Evolutionary conservation across 2,113 vertebrate genomes (phyloP), one percentile per base, ranked within the genome.

Genomic region (Electrona antarctica): DNA sequence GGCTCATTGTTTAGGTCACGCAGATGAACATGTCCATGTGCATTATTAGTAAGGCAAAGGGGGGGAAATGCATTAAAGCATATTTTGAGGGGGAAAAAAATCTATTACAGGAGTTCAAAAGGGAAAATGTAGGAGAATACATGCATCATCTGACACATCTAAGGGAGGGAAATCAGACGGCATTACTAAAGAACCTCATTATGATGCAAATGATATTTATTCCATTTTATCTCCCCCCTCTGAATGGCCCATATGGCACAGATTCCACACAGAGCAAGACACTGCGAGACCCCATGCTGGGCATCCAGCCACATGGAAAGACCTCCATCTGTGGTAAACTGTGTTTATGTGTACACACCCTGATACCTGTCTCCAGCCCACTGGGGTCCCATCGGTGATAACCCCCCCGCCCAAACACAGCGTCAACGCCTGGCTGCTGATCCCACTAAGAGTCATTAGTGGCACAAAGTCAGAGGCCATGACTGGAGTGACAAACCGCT

Each of bases 201-300:
- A 90, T 91, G 81, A 92, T 92, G 88, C 87, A 90, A 92, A 91
- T 88, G 67, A 57, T 61, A 83, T 90, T 87, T 90, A 90, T 90
- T 87, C 87, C 70, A 89, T 91, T 93, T 91, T 82, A 91, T 90
- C 88, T 82, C 80, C 64, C 62, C 83, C 85, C 81, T 83, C 82
- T 88, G 85, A 84, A 88, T 84, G 77, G 88, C 75, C 89, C 90
- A 91, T 90, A 91, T 91, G 90, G 88, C 78, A 80, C 67, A 7
- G 79, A 82, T 85, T 88, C 82, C 51, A 13, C 77, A 78, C 71
- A 74, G 84, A 83, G 89, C 84, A 86, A 90, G 76, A 90, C 79
- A 85, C 82, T 67, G 79, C 28, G 55, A 89, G 87, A 82, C 87
- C 82, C 78, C 81, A 78, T 13, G 71, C 86, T 76, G 86, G 88